Conservation (phyloP, 1,140 invertebrate species). For the Cylas formicarius region DNA sequence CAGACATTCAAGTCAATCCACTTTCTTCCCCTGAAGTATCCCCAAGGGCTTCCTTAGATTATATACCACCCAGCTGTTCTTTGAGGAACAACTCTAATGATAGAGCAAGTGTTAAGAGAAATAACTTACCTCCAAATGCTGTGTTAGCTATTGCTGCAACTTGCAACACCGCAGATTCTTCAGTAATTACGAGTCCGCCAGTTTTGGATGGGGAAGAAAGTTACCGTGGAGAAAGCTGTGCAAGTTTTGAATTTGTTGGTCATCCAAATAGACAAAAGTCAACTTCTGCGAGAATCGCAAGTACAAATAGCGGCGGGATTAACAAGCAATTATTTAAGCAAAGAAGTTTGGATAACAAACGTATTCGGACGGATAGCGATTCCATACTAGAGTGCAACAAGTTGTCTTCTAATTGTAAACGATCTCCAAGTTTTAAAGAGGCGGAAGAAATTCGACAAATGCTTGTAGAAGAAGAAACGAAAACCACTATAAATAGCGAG, state of each 20-base stretch:
- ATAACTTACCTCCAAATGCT: constrained; percentile 44
- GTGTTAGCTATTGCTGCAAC: constrained; percentile 40
- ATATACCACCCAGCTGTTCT: constrained; percentile 44
- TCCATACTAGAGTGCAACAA: constrained; percentile 40
- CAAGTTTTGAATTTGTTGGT: constrained; percentile 55
- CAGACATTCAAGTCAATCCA: constrained; percentile 51
- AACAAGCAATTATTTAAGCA: constrained; percentile 27
- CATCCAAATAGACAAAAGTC: constrained; percentile 33
- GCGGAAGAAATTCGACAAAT: constrained; percentile 38
- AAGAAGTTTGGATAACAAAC: constrained; percentile 33
- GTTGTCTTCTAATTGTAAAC: constrained; percentile 35
- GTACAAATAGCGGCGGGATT: constrained; percentile 3
- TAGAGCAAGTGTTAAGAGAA: constrained; percentile 30
- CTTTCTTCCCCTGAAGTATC: constrained; percentile 45
- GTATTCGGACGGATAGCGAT: constrained; percentile 37
- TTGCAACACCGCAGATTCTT: constrained; percentile 41
- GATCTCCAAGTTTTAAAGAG: constrained; percentile 42
- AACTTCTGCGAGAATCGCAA: constrained; percentile 32
- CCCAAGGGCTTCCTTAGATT: constrained; percentile 44
- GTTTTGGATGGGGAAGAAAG: constrained; percentile 38
- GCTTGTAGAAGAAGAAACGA: constrained; percentile 45
- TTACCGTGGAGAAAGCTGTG: constrained; percentile 53
- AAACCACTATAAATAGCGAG: constrained; percentile 45
- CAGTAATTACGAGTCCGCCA: constrained; percentile 41
- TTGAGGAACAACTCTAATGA: constrained; percentile 34